Base-by-base conservation (phyloP, 2,888 invertebrate species). In the Synergus gifuensis region DNA sequence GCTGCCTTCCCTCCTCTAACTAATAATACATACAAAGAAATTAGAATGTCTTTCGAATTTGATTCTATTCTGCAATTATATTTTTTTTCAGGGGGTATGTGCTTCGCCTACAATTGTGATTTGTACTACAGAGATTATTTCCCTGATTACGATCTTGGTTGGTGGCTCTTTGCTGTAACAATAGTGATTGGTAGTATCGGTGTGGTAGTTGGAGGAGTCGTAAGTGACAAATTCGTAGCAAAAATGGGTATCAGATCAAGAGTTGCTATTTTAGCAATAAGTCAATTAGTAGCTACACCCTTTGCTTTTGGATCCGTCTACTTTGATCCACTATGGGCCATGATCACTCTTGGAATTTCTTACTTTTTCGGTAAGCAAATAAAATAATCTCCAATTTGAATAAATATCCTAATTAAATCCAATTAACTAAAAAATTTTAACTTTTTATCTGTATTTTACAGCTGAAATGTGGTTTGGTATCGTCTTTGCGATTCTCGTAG, bases 401-500 rank as follows among this genome's bases (percentile, higher is more conserved):
- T 36, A 46, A n/a, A 7, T 40, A 22, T n/a, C 18, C 1, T 28
- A 40, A 60, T 73, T 63, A 66, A 63, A 11, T 46, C 40, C 16
- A 18, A 49, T 54, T 16, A 42, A 54, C 22, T 16, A 22, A 46
- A 40, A 12, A 22, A 3, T 28, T 2, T 28, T 28, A 3, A 28
- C 28, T 28, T 28, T 22, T 9, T 22, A 66, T 76, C 22, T 79
- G 67, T 69, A 22, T 42, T 79, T 93, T 93, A 12, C 93, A 96
- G 97, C 98, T 87, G 98, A 98, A 93, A 98, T 97, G 97, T 98
- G 98, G 98, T 98, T 98, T 92, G 98, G 98, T 76, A 97, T 98
- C 83, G 95, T 98, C 4, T 98, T 98, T 92, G 97, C 98, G 4
- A 96, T 98, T 89, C 94, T 98, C 3, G 97, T 98, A 1, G 98